Evolutionary conservation across 2,888 invertebrate genomes (phyloP).

Genomic region (Hedychridium roseum): DNA sequence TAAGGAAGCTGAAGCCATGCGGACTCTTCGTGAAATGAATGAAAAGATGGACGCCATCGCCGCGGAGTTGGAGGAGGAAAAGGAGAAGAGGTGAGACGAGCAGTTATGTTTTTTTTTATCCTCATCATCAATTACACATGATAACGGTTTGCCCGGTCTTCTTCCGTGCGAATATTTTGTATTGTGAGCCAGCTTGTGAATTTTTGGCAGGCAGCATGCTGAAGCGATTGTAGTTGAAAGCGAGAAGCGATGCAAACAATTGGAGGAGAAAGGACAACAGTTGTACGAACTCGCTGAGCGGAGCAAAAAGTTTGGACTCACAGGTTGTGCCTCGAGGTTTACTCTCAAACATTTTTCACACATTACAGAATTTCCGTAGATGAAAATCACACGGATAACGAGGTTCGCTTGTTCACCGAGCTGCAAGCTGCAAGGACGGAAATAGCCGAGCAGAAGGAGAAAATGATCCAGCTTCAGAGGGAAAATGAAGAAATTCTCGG

Average conservation of each 20-base stretch:
- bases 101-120: too few relatives aligned
- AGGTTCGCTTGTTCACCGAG: conserved; percentile 67
- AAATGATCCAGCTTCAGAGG: conserved; percentile 61
- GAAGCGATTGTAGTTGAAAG: conserved; percentile 30
- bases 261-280: conserved; percentile 41
- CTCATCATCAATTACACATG: too few relatives aligned
- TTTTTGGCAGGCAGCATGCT: conserved; percentile 22
- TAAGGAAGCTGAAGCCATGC: conserved; percentile 38
- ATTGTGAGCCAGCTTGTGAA: too few relatives aligned
- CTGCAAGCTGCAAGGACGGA: conserved; percentile 61
- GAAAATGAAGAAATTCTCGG: conserved; percentile 67
- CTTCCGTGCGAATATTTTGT: too few relatives aligned
- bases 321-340: too few relatives aligned
- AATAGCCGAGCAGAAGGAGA: conserved; percentile 62
- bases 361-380: too few relatives aligned
- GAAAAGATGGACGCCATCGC: conserved; percentile 27
- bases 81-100: conserved; percentile 37
- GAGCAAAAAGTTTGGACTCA: conserved; percentile 17
- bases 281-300: conserved; percentile 37
- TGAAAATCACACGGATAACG: conserved; percentile 56
- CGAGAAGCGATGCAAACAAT: conserved; percentile 26
- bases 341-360: too few relatives aligned
- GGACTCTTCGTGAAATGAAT: conserved; percentile 29
- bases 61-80: conserved; percentile 28
- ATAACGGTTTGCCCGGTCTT: too few relatives aligned